These are phyloP conservation scores for Sycophila sp. DNA, from an alignment of 1,140 invertebrate species.

Conservation along the genomic window DNA sequence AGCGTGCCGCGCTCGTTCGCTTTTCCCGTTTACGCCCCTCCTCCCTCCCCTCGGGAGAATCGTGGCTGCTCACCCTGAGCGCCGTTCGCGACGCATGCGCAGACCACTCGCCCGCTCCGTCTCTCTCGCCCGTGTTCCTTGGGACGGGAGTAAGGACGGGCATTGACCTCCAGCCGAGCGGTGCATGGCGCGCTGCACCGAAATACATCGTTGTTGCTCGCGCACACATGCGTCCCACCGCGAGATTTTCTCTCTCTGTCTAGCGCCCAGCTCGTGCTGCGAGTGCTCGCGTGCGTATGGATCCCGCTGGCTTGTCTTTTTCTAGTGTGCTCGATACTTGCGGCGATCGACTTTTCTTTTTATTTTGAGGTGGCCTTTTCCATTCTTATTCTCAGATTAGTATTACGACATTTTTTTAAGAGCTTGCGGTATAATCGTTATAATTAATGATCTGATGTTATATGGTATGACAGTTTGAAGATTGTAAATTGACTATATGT, in stretches of 20 bases:
- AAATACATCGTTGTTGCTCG: conserved; percentile 63
- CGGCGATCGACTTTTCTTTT: neutral
- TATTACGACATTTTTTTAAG: no score
- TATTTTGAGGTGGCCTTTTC: neutral
- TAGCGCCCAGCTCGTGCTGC: neutral
- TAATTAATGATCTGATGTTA: no score
- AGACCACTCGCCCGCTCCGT: conserved; percentile 36
- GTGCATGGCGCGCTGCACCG: conserved; percentile 64
- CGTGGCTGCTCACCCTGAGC: no score
- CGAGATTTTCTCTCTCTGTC: conserved; percentile 10
- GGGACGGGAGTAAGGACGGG: conserved; percentile 66
- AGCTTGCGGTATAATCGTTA: no score
- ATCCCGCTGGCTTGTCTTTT: neutral
- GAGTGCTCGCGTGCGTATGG: neutral
- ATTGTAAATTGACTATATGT: no score
- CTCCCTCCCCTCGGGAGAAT: neutral
- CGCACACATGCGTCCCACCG: conserved; percentile 53
- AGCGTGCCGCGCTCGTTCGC: conserved; percentile 3
- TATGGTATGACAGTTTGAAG: no score
- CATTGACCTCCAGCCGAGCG: conserved; percentile 64
- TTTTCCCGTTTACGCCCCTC: neutral
- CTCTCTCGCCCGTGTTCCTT: conserved; percentile 50
- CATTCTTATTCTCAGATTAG: neutral
- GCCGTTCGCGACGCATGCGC: conserved; percentile 18
- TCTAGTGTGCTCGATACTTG: neutral